Base-by-base conservation (phyloP, 2,888 invertebrate genomes). In the Yponomeuta cagnagella region DNA sequence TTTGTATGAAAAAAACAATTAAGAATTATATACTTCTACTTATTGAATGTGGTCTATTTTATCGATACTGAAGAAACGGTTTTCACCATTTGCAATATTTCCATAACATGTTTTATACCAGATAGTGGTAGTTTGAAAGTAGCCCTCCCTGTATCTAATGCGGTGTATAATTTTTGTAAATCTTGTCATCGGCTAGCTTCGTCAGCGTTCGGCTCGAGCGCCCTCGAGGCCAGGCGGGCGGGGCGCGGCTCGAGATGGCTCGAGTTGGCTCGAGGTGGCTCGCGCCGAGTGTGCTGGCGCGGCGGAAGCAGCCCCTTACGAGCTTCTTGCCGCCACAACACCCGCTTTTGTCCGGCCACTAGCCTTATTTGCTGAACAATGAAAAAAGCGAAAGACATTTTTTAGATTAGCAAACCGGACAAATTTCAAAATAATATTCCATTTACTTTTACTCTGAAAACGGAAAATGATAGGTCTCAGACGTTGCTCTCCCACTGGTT, bases 361-460 rank as follows among this genome's bases (percentile, higher is more conserved):
- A 90, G 88, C 87, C 90, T 91, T 90, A 90, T 90, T 91, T 90
- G 90, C 90, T 91, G 91, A 91, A 90, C 91, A 90, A 90, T 89
- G 89, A 84, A 89, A 89, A 90, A 89, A 84, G 86, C 86, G 85
- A 88, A 89, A 88, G 84, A 80, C 82, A 86, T 86, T 88, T 86
- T 23, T 82, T 80, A 65, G 10, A 65, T 65, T 43, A 37, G n/a
- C 48, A 33, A 68, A 58, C 15, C 52, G 15, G 2, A 33, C 12
- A 65, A 31, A 31, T 33, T 30, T 33, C 65, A 33, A 12, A 64
- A 23, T 10, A 31, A 64, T 65, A 31, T 65, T 12, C 65, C 10
- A 12, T 33, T 63, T 63, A 30, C 9, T 63, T n/a, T 23, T 63
- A 65, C 31, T 31, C 37, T n/a, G n/a, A 67, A 70, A 68, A 68